Conservation (phyloP, 2,888 invertebrate species). For the Orchesella flavescens region DNA sequence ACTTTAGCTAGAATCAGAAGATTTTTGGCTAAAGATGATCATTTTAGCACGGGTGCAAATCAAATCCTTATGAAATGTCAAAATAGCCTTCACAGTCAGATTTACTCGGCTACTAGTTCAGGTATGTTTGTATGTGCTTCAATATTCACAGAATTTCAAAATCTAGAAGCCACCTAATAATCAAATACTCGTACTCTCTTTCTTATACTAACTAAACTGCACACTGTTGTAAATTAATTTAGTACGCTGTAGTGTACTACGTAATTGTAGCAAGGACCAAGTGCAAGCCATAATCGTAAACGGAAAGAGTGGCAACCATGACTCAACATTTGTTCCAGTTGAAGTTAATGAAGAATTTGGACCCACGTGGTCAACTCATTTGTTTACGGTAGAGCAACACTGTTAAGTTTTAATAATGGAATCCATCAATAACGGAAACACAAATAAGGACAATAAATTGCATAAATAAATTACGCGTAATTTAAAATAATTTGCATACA, state of each 20-base stretch:
- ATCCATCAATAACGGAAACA: no score
- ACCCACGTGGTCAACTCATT: conserved; percentile 76
- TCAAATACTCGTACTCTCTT: no score
- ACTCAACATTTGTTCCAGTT: conserved; percentile 42
- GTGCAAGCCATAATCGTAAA: no score
- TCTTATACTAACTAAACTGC: no score
- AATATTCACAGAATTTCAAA: no score
- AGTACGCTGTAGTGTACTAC: no score
- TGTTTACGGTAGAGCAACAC: conserved; percentile 74
- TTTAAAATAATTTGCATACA: not conserved
- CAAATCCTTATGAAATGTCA: conserved; percentile 73
- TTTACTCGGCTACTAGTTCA: conserved; percentile 30
- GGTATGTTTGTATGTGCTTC: no score
- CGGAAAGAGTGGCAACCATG: no score
- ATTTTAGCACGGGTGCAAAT: conserved; percentile 75
- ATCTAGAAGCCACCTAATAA: no score
- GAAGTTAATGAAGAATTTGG: conserved; percentile 73
- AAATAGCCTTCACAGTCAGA: conserved; percentile 55
- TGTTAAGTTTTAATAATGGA: not conserved
- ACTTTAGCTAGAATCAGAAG: conserved; percentile 76
- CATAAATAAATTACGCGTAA: no score
- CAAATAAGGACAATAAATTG: no score
- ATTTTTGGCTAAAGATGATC: conserved; percentile 73
- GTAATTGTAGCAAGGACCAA: no score
- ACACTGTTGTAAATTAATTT: not conserved